Percentiles rank a stretch among this genome's conserved stretches.
Evolutionary conservation across 2,113 vertebrate genomes (phyloP).

Genomic region (Neofelis nebulosa): DNA sequence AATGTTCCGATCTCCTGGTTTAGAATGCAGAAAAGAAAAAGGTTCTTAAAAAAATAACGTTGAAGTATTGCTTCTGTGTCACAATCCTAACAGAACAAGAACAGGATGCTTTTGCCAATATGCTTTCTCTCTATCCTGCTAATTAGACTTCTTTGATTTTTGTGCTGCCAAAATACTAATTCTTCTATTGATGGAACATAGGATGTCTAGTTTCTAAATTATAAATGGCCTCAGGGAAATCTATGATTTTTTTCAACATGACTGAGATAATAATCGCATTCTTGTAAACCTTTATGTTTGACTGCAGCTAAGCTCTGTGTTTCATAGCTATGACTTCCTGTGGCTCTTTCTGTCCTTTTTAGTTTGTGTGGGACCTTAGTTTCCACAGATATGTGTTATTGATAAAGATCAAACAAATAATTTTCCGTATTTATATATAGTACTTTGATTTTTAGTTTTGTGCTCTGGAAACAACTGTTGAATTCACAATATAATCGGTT

Average conservation of each 20-base stretch:
- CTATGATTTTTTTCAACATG: neutral
- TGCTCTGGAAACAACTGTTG: neutral
- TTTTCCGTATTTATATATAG: neutral
- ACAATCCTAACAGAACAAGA: neutral
- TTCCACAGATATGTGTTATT: neutral
- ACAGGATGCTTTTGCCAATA: neutral
- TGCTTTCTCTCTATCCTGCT: neutral
- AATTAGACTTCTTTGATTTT: neutral
- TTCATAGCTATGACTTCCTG: constrained; percentile 11
- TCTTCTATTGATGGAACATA: neutral
- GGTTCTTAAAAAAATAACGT: neutral
- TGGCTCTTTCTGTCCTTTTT: constrained; percentile 26
- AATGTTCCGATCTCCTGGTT: neutral
- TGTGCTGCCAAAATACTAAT: neutral
- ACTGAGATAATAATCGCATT: constrained; percentile 28
- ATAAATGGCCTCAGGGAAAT: neutral
- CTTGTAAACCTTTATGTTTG: neutral
- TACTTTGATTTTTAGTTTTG: neutral
- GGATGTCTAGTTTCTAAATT: neutral
- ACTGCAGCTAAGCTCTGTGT: neutral
- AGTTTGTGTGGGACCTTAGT: constrained; percentile 11
- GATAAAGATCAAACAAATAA: neutral
- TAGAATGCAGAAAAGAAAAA: neutral
- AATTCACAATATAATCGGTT: neutral
- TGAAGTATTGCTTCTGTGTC: neutral